phyloP scores from a whole-genome alignment of 2,797 vertebrate species.

The Jordanella pulchra region DNA sequence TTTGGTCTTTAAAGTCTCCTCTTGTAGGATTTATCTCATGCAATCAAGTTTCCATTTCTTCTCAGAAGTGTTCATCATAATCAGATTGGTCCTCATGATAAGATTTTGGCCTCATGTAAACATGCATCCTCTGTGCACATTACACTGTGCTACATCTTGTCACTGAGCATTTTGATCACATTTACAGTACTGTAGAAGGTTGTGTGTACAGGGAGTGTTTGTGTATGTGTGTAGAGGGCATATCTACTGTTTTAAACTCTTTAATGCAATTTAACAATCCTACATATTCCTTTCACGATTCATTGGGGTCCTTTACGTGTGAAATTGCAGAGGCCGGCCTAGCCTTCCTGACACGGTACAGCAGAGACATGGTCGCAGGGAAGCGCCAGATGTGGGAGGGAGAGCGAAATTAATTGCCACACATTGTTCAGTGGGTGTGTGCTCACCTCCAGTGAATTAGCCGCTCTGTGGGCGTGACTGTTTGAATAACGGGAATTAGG shows the following conservation, averaged over 20 bases:
- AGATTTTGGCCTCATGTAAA: slow-evolving; percentile 45
- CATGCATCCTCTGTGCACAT: slow-evolving; percentile 50
- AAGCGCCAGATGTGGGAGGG: slow-evolving; percentile 82
- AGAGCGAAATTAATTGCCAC: slow-evolving; percentile 82
- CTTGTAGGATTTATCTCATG: slow-evolving; percentile 12
- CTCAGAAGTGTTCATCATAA: slow-evolving; percentile 45
- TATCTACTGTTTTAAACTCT: slow-evolving; percentile 75
- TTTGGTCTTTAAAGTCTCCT: neutral
- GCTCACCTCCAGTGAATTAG: slow-evolving; percentile 78
- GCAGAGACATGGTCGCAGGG: slow-evolving; percentile 65
- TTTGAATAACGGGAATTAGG: slow-evolving; percentile 73
- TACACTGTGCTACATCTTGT: slow-evolving; percentile 59
- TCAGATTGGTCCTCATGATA: slow-evolving; percentile 33
- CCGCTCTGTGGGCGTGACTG: slow-evolving; percentile 70
- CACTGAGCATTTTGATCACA: slow-evolving; percentile 67
- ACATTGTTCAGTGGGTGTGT: slow-evolving; percentile 83
- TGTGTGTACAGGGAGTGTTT: neutral
- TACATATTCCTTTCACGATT: slow-evolving; percentile 82
- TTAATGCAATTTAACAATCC: slow-evolving; percentile 87
- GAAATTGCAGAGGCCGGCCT: slow-evolving; percentile 74
- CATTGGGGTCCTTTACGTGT: slow-evolving; percentile 80
- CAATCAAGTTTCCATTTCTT: slow-evolving; percentile 30
- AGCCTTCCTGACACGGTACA: slow-evolving; percentile 58
- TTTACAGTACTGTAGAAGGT: slow-evolving; percentile 37
- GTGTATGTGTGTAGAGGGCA: neutral